Evolutionary conservation across 2,888 invertebrate species (phyloP).

Genomic region (Hymenopus coronatus): DNA sequence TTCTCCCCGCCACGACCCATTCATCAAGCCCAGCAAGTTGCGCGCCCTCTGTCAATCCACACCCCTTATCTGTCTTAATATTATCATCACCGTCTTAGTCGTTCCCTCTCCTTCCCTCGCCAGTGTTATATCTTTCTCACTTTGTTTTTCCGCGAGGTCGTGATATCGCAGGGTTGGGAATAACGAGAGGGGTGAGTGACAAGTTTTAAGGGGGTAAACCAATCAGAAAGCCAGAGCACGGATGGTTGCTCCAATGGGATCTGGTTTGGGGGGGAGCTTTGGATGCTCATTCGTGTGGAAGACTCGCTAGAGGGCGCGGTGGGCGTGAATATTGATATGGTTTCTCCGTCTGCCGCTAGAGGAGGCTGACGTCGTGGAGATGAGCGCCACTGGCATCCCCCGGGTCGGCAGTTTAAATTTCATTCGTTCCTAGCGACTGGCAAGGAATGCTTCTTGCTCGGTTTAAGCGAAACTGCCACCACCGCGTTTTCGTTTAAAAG

Average conservation of each 20-base stretch:
- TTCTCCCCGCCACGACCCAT: background rate
- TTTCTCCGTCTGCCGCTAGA: conserved; percentile 5
- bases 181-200: conserved; percentile 11
- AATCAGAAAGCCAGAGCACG: conserved; percentile 20
- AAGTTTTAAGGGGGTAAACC: conserved; percentile 22
- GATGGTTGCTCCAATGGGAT: conserved; percentile 14
- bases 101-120: background rate
- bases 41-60: conserved; percentile 6
- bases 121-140: background rate
- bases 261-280: conserved; percentile 28
- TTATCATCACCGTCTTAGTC: background rate
- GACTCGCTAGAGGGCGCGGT: conserved; percentile 26
- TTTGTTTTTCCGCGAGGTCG: conserved; percentile 2
- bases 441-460: too few species aligned
- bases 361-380: background rate
- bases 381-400: background rate
- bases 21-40: background rate
- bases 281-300: conserved; percentile 34
- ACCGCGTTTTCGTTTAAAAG: too few species aligned
- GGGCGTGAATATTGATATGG: conserved; percentile 1
- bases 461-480: too few species aligned
- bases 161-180: conserved; percentile 4
- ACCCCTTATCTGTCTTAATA: background rate
- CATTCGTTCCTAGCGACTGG: background rate
- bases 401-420: background rate